phyloP scores from a whole-genome alignment of 2,113 vertebrate species.

The Pogonocichla stellata region DNA sequence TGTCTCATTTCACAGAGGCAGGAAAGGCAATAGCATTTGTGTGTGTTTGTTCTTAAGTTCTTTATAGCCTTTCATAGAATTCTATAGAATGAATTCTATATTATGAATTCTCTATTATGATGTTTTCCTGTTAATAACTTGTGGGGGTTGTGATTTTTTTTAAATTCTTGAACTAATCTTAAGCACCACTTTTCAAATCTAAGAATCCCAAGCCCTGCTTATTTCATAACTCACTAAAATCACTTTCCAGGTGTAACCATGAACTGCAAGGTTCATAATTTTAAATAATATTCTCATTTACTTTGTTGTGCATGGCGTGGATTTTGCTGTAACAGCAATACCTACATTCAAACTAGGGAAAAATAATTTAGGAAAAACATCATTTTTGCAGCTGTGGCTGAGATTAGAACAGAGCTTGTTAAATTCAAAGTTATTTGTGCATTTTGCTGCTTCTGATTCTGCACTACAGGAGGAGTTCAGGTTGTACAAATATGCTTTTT shows the following conservation, averaged over 20 bases:
- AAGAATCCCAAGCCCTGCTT: neutral
- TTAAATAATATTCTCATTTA: neutral
- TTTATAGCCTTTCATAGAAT: neutral
- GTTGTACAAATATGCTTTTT: neutral
- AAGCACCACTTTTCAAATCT: neutral
- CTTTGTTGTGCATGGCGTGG: neutral
- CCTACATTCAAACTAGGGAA: neutral
- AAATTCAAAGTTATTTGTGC: neutral
- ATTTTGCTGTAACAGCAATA: neutral
- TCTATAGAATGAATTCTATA: neutral
- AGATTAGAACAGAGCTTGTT: neutral
- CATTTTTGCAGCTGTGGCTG: neutral
- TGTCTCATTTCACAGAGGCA: neutral
- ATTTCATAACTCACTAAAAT: neutral
- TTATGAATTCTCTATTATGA: neutral
- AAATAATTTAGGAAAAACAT: neutral
- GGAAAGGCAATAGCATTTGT: neutral
- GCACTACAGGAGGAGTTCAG: neutral
- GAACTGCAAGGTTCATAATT: neutral
- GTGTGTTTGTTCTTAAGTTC: neutral
- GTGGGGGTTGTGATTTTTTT: accelerated
- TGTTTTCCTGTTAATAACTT: neutral
- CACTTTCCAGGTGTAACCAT: neutral
- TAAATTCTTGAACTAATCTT: neutral
- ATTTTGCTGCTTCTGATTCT: neutral